Evolutionary conservation across 2,797 vertebrate genomes (phyloP), one percentile per base, ranked within the genome.

Genomic region (Rallus crepitans): DNA sequence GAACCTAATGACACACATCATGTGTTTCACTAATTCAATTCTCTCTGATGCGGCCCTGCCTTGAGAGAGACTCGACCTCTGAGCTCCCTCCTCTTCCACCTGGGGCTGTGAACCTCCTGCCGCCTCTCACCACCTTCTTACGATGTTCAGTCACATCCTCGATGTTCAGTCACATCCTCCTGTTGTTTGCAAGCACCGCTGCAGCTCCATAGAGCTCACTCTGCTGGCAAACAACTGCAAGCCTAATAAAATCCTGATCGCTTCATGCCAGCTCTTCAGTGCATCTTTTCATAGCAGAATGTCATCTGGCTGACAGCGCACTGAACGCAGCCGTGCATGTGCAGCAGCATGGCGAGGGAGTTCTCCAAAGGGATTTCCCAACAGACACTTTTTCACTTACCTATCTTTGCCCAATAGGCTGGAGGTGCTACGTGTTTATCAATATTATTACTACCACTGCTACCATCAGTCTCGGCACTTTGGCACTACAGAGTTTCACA

Each of bases 181-280:
- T 1, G 8, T 39, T 3, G 8, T 50, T 82, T 82, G 5, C 56
- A 47, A 93, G 79, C 75, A 47, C 12, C 68, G 35, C 50, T 57
- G 53, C 30, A 75, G 69, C 28, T 64, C 66, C 33, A 17, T 7
- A 2, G 65, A 48, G 40, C 47, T 52, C 24, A 23, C 52, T 63
- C 72, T 56, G 55, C 69, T 91, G 89, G 87, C 79, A 91, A 71
- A 16, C 59, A 53, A 31, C 65, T 2, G 31, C 87, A 97, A 94
- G 87, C 16, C 55, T 89, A 85, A 66, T 53, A 69, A 87, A 89
- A 72, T 16, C 52, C 61, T 52, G 37, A 71, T 53, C 3, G 2
- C 57, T 97, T 94, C 76, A 75, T 75, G 88, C 78, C 92, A 87
- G 80, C 48, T 91, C 76, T 65, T 87, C 87, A n/a, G 60, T 30